Base-by-base conservation (phyloP, 2,888 invertebrate genomes). In the Pollenia labialis region DNA sequence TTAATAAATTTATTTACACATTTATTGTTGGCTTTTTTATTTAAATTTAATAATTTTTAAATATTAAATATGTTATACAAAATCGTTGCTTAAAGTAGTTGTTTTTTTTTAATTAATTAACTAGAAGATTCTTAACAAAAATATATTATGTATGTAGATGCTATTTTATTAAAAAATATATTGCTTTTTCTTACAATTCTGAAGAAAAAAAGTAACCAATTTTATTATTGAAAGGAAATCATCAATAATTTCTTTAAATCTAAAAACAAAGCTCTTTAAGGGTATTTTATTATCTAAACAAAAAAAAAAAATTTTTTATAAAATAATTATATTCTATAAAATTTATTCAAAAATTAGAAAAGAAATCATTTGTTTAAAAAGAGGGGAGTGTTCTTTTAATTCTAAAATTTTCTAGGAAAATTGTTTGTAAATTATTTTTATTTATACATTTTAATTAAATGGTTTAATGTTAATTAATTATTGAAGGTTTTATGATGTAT, bases 401-500 rank as follows among this genome's bases (percentile, higher is more conserved):
- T 60, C 72, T 32, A 54, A 42, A 74, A 84, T 87, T 83, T 84
- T 87, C 86, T 87, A 84, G 40, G 84, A 87, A 83, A 83, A 87
- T 77, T 42, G 14, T 60, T 10, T 64, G 0, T 23, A 50, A 46
- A 46, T 56, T 48, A 40, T 23, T 32, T 46, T 64, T 54, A 40
- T 64, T 79, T 66, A 32, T 72, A 72, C n/a, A 58, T 42, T 58
- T 62, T 64, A 50, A 52, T 40, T 80, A 50, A 71, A 11, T 56
- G 52, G 16, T 81, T 74, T 66, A 62, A 42, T 68, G 44, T 82
- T 54, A 76, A 64, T 60, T 48, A 76, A 66, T 84, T 84, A 84
- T 87, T 87, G 84, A 87, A 87, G 87, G 84, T 84, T 87, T 86
- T 12, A 77, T 81, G 84, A 84, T 77, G 84, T 84, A 87, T 86